A percentile compares a stretch with the other conserved stretches of the same genome.
Conservation (phyloP, 2,888 invertebrate genomes). For the Malthinus seriepunctatus region DNA sequence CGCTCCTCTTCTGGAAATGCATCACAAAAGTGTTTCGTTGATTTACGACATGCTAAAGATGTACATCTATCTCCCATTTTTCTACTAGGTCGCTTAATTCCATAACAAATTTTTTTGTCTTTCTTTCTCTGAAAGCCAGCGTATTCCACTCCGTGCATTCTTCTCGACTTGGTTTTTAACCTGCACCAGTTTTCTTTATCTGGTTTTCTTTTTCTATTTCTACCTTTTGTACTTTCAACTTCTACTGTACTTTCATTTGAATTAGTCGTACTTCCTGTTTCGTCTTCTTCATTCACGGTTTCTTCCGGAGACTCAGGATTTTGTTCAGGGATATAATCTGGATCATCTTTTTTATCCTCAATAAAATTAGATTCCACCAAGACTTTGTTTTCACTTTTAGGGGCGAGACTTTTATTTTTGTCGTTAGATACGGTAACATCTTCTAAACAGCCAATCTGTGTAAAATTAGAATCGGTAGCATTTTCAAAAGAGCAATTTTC, state of each 20-base stretch:
- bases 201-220: neutral
- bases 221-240: neutral
- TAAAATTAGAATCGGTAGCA: neutral
- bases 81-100: too few relatives aligned
- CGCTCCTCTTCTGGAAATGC: neutral
- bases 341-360: neutral
- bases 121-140: too few relatives aligned
- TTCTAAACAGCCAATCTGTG: neutral
- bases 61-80: neutral
- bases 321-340: neutral
- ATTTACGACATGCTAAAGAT: slow-evolving; percentile 2
- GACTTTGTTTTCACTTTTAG: neutral
- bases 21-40: slow-evolving; percentile 5
- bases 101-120: too few relatives aligned
- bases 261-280: neutral
- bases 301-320: neutral
- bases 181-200: too few relatives aligned
- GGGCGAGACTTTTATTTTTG: neutral
- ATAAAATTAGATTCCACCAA: neutral
- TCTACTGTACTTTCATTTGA: neutral
- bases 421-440: neutral
- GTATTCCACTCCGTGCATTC: too few relatives aligned
- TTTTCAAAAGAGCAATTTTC: neutral
- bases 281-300: neutral
- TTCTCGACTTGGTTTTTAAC: too few relatives aligned